Percentiles rank a stretch among this genome's conserved stretches.
Evolutionary conservation across 2,888 invertebrate species (phyloP).

Genomic region (Allacma fusca): DNA sequence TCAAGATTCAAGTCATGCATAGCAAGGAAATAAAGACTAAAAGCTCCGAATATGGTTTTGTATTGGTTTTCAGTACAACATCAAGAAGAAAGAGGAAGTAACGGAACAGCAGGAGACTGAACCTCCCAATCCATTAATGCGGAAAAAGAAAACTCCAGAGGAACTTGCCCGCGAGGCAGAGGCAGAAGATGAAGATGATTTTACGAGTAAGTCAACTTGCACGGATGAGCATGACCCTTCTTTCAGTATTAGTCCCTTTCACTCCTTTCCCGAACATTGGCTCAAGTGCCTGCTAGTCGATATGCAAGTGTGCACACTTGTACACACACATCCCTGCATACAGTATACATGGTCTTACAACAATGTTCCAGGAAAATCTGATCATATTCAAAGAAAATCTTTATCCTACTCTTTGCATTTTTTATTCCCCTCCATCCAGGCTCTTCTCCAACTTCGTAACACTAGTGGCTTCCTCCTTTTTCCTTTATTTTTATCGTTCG

Average conservation of each 20-base stretch:
- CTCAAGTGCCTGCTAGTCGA: neutral
- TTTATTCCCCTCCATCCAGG: neutral
- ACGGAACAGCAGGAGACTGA: slow-evolving; percentile 73
- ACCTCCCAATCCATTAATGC: slow-evolving; percentile 91
- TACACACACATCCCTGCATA: no score
- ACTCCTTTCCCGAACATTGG: neutral
- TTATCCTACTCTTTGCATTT: neutral
- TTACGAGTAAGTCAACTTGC: slow-evolving; percentile 76
- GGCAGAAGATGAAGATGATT: slow-evolving; percentile 93
- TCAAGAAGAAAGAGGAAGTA: slow-evolving; percentile 96
- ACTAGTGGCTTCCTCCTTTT: no score
- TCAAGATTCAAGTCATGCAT: neutral
- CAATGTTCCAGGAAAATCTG: neutral
- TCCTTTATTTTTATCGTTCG: no score
- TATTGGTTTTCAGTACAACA: slow-evolving; percentile 84
- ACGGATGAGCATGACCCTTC: slow-evolving; percentile 73
- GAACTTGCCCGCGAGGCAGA: slow-evolving; percentile 97
- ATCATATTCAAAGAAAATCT: neutral
- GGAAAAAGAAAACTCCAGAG: slow-evolving; percentile 98
- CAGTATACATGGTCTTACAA: neutral
- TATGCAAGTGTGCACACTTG: no score
- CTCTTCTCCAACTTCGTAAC: no score
- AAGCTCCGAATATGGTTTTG: slow-evolving; percentile 7
- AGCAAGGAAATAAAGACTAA: neutral
- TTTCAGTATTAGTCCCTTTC: slow-evolving; percentile 10